Evolutionary conservation across 2,888 invertebrate genomes (phyloP), one percentile per base, ranked within the genome.

Genomic region (Scaptomyza reducta): DNA sequence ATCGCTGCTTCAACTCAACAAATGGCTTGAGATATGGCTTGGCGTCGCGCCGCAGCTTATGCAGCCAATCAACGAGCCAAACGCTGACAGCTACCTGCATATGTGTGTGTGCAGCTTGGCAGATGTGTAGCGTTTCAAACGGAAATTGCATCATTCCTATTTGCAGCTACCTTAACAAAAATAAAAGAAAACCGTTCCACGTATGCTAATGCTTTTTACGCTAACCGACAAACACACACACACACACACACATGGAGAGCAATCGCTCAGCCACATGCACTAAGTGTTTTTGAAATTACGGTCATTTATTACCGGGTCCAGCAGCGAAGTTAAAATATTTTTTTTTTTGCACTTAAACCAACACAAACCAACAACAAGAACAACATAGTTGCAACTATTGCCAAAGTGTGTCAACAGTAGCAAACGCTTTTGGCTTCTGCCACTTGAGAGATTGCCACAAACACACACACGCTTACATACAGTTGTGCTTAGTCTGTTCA

Each of bases 241-340:
- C 51, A 54, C 31, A 40, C 14, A 38, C 33, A 38, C 18, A 11
- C 13, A 42, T 0, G 27, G 7, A 33, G 51, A 22, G 58, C 76
- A 44, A 72, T 72, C 70, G 58, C 57, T 72, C 72, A 74, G 58
- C 58, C 63, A 81, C 60, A 60, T 55, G 29, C 54, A 61, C 83
- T 79, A 87, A 86, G 82, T 83, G 82, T 77, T 82, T 86, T 77
- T 64, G 65, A 86, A 84, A 84, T 84, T 86, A 83, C 84, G 59
- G 86, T 87, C 87, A 84, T 87, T 87, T 87, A 86, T 87, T 70
- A 86, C 22, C 64, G 44, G 46, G 55, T 40, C 54, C 59, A 53
- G 50, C 54, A 58, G 60, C 69, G 58, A 13, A 73, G 73, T 61
- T 68, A 55, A 74, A 77, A 67, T 72, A 2, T 25, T 25, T 4